A percentile compares a stretch with the other conserved stretches of the same genome.
Evolutionary conservation across 2,797 vertebrate species (phyloP).

Genomic region (Furcifer pardalis): DNA sequence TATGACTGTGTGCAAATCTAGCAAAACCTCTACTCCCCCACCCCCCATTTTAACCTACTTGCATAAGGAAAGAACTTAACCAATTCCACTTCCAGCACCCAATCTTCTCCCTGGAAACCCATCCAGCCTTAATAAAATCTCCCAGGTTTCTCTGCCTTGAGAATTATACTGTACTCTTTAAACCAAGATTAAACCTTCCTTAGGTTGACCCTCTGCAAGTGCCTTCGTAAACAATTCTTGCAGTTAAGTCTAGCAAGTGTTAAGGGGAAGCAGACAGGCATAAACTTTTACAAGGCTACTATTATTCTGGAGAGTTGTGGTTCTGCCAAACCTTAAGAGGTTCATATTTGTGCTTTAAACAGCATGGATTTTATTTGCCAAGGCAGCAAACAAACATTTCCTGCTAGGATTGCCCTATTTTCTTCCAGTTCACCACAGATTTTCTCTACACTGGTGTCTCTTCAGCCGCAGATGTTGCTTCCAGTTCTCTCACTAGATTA

Average conservation of each 20-base stretch:
- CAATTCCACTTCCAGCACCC: not conserved
- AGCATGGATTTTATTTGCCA: constrained; percentile 36
- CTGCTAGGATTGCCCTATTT: constrained; percentile 39
- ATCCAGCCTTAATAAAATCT: not conserved
- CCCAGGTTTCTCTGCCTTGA: not conserved
- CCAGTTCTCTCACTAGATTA: constrained; percentile 33
- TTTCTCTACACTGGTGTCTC: constrained; percentile 8
- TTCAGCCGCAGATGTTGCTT: constrained; percentile 33
- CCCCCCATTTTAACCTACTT: not conserved
- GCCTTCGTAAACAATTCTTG: constrained; percentile 5
- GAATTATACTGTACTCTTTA: not conserved
- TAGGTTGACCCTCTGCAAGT: not conserved
- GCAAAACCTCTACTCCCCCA: no score
- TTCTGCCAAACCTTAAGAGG: constrained; percentile 53
- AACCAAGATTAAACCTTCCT: not conserved
- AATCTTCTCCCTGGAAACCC: no score
- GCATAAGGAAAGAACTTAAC: no score
- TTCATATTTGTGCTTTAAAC: constrained; percentile 49
- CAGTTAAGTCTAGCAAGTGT: not conserved
- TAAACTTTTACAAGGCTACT: constrained; percentile 9
- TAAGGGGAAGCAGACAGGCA: constrained; percentile 25
- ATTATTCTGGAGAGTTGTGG: constrained; percentile 21
- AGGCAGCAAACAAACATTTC: constrained; percentile 22
- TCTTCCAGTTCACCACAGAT: constrained; percentile 14
- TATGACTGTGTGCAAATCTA: no score